Percentiles rank a stretch among this genome's conserved stretches.
phyloP scores from a whole-genome alignment of 1,140 invertebrate species.

The Eufriesea mexicana region DNA sequence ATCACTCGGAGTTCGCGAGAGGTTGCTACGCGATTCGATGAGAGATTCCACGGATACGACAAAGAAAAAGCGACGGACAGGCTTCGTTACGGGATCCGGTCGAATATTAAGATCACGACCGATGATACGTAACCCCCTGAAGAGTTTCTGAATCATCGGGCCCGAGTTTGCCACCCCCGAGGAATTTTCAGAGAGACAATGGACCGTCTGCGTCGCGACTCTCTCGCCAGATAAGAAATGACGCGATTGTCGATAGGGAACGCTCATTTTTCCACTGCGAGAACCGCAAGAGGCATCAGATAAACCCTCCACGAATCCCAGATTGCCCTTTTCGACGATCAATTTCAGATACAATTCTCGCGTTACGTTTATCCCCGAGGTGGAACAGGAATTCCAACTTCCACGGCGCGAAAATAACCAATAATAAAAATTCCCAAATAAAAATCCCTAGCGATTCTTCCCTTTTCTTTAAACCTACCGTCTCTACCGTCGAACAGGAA shows the following conservation, averaged over 20 bases:
- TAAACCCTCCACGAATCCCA: slow-evolving; percentile 1
- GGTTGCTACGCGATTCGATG: too few species aligned
- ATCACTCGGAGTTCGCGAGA: not conserved
- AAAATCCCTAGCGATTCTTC: too few species aligned
- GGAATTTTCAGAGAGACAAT: slow-evolving; percentile 41
- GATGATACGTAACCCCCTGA: slow-evolving; percentile 27
- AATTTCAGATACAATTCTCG: slow-evolving; percentile 4
- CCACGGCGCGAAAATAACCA: too few species aligned
- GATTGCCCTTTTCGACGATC: slow-evolving; percentile 3
- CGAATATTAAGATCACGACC: slow-evolving; percentile 46
- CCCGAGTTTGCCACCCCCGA: slow-evolving; percentile 26
- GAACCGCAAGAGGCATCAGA: not conserved
- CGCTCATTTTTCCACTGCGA: not conserved
- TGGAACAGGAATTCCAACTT: not conserved
- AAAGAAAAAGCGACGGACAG: not conserved
- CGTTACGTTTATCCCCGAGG: not conserved
- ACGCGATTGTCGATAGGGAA: slow-evolving; percentile 38
- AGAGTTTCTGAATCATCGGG: slow-evolving; percentile 38
- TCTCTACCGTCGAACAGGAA: too few species aligned
- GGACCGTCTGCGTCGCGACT: slow-evolving; percentile 31
- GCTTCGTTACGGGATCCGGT: not conserved
- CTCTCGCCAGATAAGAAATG: slow-evolving; percentile 23
- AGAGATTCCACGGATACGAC: not conserved
- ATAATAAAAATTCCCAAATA: too few species aligned
- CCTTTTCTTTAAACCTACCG: too few species aligned